Percentiles rank a stretch among this genome's conserved stretches.
phyloP scores from a whole-genome alignment of 2,797 vertebrate species.

The Rhinatrema bivittatum region DNA sequence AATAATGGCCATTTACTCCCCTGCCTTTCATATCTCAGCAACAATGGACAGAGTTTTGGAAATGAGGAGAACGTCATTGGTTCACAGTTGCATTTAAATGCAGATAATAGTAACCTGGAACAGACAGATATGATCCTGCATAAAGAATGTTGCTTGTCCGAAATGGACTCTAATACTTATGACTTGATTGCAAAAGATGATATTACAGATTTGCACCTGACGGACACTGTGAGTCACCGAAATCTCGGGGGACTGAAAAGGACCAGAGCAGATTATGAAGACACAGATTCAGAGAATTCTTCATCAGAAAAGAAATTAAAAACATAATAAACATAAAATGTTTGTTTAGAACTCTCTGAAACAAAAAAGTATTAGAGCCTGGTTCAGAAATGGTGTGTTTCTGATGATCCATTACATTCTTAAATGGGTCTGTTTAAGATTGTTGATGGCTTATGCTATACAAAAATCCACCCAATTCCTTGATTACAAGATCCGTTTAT shows the following conservation, averaged over 20 bases:
- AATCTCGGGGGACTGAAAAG: conserved; percentile 61
- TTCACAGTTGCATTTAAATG: conserved; percentile 42
- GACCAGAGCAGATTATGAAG: conserved; percentile 63
- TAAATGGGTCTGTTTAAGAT: conserved; percentile 52
- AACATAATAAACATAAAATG: conserved; percentile 66
- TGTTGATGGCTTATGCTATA: conserved; percentile 56
- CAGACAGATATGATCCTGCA: conserved; percentile 45
- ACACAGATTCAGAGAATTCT: conserved; percentile 66
- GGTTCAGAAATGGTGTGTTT: conserved; percentile 51
- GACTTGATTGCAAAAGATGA: conserved; percentile 46
- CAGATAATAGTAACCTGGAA: conserved; percentile 41
- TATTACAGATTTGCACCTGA: conserved; percentile 33
- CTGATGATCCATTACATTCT: conserved; percentile 52
- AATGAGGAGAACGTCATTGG: conserved; percentile 40
- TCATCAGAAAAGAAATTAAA: conserved; percentile 89
- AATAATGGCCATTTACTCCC: conserved; percentile 62
- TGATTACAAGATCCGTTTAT: conserved; percentile 41
- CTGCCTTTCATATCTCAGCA: conserved; percentile 48
- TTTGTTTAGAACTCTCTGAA: not conserved
- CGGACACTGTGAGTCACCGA: conserved; percentile 39
- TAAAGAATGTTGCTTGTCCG: conserved; percentile 55
- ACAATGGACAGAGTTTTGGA: conserved; percentile 68
- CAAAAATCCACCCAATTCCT: conserved; percentile 45
- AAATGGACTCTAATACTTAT: conserved; percentile 71
- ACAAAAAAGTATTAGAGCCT: conserved; percentile 53